phyloP scores from a whole-genome alignment of 2,113 vertebrate species.

The Takifugu bimaculatus region DNA sequence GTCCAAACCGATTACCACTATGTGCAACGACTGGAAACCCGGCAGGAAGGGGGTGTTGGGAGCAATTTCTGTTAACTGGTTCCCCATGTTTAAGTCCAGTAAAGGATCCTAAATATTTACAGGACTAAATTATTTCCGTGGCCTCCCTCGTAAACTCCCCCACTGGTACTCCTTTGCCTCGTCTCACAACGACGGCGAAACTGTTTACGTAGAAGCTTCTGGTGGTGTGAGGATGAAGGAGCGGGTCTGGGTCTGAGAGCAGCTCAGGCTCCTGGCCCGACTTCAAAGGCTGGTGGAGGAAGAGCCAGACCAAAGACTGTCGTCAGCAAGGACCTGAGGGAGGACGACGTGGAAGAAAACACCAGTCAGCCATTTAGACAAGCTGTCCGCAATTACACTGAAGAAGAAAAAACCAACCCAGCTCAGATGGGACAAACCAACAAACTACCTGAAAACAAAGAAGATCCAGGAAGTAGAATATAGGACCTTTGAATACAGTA shows the following conservation, averaged over 20 bases:
- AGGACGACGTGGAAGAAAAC: slow-evolving; percentile 1
- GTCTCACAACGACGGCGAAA: no score
- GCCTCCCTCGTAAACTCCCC: background rate
- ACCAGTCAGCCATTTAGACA: slow-evolving; percentile 25
- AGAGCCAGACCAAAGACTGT: background rate
- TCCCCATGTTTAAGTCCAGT: slow-evolving; percentile 70
- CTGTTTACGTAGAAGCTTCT: background rate
- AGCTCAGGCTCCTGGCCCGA: slow-evolving; percentile 27
- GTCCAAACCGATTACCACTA: slow-evolving; percentile 80
- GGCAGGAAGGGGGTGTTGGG: slow-evolving; percentile 71
- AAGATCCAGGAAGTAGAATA: no score
- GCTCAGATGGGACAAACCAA: no score
- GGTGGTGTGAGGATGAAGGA: slow-evolving; percentile 1
- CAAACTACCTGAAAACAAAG: no score
- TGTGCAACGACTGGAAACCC: slow-evolving; percentile 74
- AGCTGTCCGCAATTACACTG: slow-evolving; percentile 6
- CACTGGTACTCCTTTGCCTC: background rate
- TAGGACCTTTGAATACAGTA: no score
- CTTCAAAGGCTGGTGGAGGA: slow-evolving; percentile 38
- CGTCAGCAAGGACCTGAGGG: slow-evolving; percentile 28
- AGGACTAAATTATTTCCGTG: background rate
- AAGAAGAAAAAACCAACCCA: no score
- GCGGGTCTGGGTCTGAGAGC: background rate
- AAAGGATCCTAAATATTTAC: background rate
- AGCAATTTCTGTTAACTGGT: slow-evolving; percentile 77